Evolutionary conservation across 2,888 invertebrate genomes (phyloP).

Genomic region (Aspidapion aeneum): DNA sequence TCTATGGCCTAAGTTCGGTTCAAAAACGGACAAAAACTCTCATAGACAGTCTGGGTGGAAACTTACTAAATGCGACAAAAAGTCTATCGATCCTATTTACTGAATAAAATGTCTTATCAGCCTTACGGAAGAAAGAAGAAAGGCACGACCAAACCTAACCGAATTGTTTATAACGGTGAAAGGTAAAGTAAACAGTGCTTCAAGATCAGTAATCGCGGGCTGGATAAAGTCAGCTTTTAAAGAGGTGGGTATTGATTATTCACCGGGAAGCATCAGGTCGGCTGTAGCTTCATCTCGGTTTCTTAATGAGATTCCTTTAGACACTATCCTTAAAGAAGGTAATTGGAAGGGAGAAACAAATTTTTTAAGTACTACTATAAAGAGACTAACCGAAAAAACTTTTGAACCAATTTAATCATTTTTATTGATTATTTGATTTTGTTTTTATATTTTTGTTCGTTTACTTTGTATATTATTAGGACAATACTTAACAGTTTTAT

Average conservation of each 20-base stretch:
- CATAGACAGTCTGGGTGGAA: neutral
- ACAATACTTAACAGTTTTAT: too few species aligned
- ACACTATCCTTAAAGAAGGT: constrained; percentile 13
- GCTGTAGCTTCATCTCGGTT: constrained; percentile 14
- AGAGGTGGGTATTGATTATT: neutral
- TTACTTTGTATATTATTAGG: too few species aligned
- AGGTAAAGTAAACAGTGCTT: neutral
- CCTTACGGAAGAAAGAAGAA: too few species aligned
- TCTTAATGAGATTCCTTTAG: constrained; percentile 11
- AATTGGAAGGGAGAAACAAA: constrained; percentile 18
- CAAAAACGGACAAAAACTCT: neutral
- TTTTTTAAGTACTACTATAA: constrained; percentile 19
- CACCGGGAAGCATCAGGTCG: neutral
- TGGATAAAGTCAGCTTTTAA: neutral
- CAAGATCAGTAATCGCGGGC: neutral
- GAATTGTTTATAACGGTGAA: neutral
- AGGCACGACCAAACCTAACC: neutral
- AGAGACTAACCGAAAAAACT: constrained; percentile 3
- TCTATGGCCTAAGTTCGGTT: neutral
- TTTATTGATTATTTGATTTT: too few species aligned
- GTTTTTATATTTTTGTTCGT: too few species aligned
- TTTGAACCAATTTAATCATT: neutral
- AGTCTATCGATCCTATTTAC: neutral
- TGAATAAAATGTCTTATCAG: neutral
- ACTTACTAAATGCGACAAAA: neutral